Percentiles rank a stretch among this genome's conserved stretches.
phyloP scores from a whole-genome alignment of 2,113 vertebrate species.

The Chiloscyllium plagiosum region DNA sequence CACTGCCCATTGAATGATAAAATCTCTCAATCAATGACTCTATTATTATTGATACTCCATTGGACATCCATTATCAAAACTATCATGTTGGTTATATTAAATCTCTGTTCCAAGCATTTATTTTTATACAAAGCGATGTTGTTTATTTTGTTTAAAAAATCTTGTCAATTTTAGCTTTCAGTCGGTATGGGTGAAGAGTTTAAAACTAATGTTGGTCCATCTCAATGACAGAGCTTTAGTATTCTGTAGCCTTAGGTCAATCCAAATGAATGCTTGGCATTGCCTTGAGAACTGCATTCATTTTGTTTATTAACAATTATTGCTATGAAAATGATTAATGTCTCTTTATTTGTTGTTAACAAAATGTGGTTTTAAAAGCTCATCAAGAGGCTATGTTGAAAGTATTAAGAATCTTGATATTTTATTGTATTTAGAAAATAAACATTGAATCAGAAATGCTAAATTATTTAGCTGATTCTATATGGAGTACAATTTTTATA shows the following conservation, averaged over 20 bases:
- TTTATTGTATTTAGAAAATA: not conserved
- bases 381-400: not conserved
- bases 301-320: not conserved
- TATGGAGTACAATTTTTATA: not conserved
- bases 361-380: not conserved
- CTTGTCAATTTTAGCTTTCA: not conserved
- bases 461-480: not conserved
- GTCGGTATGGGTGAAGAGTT: not conserved
- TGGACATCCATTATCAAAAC: not conserved
- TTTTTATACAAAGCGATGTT: not conserved
- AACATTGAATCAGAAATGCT: not conserved
- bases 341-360: not conserved
- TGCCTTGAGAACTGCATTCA: not conserved
- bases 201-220: not conserved
- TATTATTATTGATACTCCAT: not conserved
- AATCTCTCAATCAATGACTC: no score
- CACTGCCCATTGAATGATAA: no score
- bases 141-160: not conserved
- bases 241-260: not conserved
- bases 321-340: not conserved
- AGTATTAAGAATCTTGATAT: not conserved
- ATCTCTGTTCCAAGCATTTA: not conserved
- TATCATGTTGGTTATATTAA: not conserved
- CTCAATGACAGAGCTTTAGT: not conserved
- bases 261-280: not conserved